These are phyloP conservation scores for Pemphigus obesinymphae DNA, from an alignment of 1,140 invertebrate species.

Conservation along the genomic window DNA sequence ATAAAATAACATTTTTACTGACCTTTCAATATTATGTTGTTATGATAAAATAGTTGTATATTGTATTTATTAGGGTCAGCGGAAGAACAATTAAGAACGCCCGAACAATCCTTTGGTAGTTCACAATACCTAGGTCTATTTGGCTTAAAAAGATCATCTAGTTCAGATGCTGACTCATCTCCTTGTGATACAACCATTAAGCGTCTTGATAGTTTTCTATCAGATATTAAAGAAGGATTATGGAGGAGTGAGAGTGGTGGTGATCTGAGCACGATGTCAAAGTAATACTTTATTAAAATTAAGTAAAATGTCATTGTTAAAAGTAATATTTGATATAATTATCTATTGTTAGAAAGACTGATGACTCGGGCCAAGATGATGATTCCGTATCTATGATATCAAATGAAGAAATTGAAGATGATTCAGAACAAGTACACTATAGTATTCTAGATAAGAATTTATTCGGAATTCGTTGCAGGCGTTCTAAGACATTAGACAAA, in stretches of 20 bases:
- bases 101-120: background rate
- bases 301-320: background rate
- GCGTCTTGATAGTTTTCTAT: slow-evolving; percentile 33
- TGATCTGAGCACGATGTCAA: background rate
- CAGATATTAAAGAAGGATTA: slow-evolving; percentile 35
- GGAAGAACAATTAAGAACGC: slow-evolving; percentile 13
- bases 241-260: slow-evolving; percentile 3
- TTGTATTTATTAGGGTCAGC: background rate
- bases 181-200: slow-evolving; percentile 18
- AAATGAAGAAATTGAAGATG: slow-evolving; percentile 2
- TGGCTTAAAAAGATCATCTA: slow-evolving; percentile 21
- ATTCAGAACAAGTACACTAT: slow-evolving; percentile 7
- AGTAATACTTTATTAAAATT: background rate
- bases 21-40: background rate
- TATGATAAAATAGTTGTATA: background rate
- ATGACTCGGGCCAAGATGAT: slow-evolving; percentile 14
- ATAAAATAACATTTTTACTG: background rate
- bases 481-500: background rate
- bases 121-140: slow-evolving; percentile 21
- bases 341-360: slow-evolving; percentile 7
- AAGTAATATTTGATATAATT: background rate
- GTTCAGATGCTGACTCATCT: slow-evolving; percentile 29
- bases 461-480: slow-evolving; percentile 7
- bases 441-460: slow-evolving; percentile 2
- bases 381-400: slow-evolving; percentile 21